Evolutionary conservation across 2,888 invertebrate genomes (phyloP).

Genomic region (Pediacus dermestoides): DNA sequence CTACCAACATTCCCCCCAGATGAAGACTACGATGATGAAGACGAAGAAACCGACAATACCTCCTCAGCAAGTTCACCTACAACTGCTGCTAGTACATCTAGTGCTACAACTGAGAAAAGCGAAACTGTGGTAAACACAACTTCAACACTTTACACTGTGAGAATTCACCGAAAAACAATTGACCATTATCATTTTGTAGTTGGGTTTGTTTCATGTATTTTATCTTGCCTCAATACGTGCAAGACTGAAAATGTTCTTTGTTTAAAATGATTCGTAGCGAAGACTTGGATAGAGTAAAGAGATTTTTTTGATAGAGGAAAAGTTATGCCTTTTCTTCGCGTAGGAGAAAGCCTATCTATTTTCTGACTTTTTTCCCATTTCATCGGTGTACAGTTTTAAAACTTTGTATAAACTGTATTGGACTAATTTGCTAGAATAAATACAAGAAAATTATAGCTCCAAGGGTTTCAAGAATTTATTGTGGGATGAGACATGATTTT

Average conservation of each 20-base stretch:
- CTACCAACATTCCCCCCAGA: conserved; percentile 67
- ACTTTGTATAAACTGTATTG: no score
- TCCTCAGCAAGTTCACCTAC: conserved; percentile 1
- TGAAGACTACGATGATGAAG: conserved; percentile 60
- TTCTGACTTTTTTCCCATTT: no score
- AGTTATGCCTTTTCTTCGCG: no score
- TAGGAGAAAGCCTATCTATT: no score
- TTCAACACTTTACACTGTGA: conserved; percentile 35
- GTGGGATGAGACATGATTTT: no score
- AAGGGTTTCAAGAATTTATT: no score
- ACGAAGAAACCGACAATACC: conserved; percentile 34
- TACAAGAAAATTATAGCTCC: no score
- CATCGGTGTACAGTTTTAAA: no score
- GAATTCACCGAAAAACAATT: conserved; percentile 18
- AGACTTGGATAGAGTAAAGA: no score
- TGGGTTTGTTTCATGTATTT: no score
- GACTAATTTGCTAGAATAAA: no score
- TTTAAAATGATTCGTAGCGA: conserved; percentile 16
- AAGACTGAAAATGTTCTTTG: conserved; percentile 15
- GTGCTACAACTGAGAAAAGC: conserved; percentile 9
- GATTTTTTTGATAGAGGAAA: no score
- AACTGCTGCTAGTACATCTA: conserved; percentile 11
- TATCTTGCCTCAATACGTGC: conserved; percentile 32
- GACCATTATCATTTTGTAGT: conserved; percentile 7
- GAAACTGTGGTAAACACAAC: conserved; percentile 19